Percentiles rank a stretch among this genome's conserved stretches.
These are phyloP conservation scores for Psophia crepitans DNA, from an alignment of 2,113 vertebrate genomes.

Conservation along the genomic window DNA sequence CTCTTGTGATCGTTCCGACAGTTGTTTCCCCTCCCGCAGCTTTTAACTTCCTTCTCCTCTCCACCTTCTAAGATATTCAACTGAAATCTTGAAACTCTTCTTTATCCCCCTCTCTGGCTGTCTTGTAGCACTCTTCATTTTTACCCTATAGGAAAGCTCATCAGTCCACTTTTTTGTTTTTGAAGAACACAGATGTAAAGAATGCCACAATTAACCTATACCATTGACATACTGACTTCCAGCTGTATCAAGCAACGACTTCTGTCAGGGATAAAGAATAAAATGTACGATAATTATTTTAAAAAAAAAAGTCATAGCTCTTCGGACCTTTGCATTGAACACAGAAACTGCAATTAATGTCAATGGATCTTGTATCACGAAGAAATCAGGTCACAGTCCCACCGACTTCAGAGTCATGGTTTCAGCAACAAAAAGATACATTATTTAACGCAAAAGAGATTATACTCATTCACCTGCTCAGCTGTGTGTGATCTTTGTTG, in stretches of 20 bases:
- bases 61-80: neutral
- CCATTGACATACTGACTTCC: neutral
- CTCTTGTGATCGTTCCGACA: neutral
- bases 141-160: neutral
- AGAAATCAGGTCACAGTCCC: neutral
- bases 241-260: neutral
- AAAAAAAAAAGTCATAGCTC: neutral
- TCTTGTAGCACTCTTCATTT: neutral
- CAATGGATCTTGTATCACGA: neutral
- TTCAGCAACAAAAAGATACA: neutral
- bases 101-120: neutral
- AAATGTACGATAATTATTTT: neutral
- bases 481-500: conserved; percentile 93
- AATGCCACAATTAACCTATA: neutral
- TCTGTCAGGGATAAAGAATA: neutral
- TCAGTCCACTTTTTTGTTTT: neutral
- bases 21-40: neutral
- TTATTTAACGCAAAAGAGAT: neutral
- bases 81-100: neutral
- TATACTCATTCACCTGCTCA: conserved; percentile 85
- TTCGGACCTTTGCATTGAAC: neutral
- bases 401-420: neutral
- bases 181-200: neutral
- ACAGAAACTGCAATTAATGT: neutral
- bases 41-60: neutral